Evolutionary conservation across 2,797 vertebrate species (phyloP), one percentile per base, ranked within the genome.

Genomic region (Eleutherodactylus coqui): DNA sequence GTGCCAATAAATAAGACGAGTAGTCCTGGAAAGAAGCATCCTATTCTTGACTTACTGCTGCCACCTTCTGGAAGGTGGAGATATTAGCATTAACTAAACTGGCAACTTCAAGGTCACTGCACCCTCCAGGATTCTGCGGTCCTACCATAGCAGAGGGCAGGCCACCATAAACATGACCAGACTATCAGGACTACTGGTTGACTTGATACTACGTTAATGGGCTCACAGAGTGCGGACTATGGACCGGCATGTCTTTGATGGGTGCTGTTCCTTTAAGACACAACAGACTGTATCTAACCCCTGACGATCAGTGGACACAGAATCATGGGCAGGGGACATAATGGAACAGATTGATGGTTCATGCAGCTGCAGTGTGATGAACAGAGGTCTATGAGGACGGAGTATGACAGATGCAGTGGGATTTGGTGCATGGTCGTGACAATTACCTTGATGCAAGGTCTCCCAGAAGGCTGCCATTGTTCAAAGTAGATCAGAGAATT

Each of bases 401-500:
- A 60, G 27, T 51, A 79, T 75, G 81, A 87, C 82, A 84, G 73
- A 87, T 87, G 82, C 82, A 83, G 38, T 34, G 24, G 55, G 51
- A 47, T 10, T 16, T 69, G 24, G 38, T 58, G 38, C 75, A 14
- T n/a, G 49, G 53, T 43, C 53, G n/a, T 53, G 36, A 77, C 32
- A 1, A n/a, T 90, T 97, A 99, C 97, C 97, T 99, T 89, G 96
- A 95, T 0, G 97, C 97, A 90, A 99, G 94, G 89, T 99, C 97
- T 95, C 97, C 97, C 90, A 99, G 93, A 88, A 99, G 93, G 93
- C 97, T 98, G 96, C 90, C 87, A 88, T 89, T 88, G 88, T 88
- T 88, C 89, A 91, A 91, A 94, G 90, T 89, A 93, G 91, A 92
- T 84, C 24, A 90, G 89, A 89, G 85, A 49, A 47, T 93, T 90